Evolutionary conservation across 2,888 invertebrate species (phyloP).

Genomic region (Invenusta paracnida): DNA sequence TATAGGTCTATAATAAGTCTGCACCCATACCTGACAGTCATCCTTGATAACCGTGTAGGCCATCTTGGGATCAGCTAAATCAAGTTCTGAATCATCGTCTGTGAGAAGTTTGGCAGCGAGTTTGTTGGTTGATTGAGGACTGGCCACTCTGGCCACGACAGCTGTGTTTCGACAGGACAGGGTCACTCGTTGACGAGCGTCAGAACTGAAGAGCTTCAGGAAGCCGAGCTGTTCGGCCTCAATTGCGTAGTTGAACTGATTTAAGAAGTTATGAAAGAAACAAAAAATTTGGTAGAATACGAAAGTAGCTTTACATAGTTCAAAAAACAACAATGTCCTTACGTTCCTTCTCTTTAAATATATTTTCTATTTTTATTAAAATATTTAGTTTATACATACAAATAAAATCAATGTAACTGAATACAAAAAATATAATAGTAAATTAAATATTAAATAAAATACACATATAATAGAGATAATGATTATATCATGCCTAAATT

Average conservation of each 20-base stretch:
- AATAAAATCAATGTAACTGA: no score
- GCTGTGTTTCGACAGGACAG: conserved; percentile 15
- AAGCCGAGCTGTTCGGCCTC: conserved; percentile 36
- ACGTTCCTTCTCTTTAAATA: no score
- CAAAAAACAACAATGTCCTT: no score
- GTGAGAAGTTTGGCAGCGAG: neutral
- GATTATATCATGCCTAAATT: no score
- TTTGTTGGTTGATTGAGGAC: neutral
- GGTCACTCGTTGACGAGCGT: conserved; percentile 25
- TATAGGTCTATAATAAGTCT: no score
- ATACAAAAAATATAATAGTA: no score
- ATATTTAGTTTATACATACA: no score
- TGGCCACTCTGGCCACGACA: neutral
- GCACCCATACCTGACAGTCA: neutral
- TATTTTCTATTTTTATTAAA: no score
- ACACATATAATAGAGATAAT: no score
- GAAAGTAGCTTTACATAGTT: no score
- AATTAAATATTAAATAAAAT: no score
- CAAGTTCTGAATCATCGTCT: neutral
- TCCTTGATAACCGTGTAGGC: neutral
- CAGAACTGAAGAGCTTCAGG: conserved; percentile 21
- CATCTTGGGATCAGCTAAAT: neutral
- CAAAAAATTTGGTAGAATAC: no score
- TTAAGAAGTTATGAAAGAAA: neutral
- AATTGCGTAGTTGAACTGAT: conserved; percentile 31